Evolutionary conservation across 23 tunicate species (phyloP).

Genomic region (Styela clava): DNA sequence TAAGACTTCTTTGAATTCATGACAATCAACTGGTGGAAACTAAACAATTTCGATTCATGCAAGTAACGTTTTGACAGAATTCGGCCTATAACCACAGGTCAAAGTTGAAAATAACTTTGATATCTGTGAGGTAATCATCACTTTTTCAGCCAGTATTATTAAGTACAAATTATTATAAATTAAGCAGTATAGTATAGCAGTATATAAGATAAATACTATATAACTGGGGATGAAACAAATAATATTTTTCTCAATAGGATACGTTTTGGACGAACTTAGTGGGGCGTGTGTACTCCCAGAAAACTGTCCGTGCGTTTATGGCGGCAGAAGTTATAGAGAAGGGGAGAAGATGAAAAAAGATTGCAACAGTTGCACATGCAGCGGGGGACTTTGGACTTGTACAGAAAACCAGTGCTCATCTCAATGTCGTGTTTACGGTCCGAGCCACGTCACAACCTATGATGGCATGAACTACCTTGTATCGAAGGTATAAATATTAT

Average conservation of each 20-base stretch:
- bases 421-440: constrained; percentile 94
- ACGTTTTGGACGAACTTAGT: constrained; percentile 85
- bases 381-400: constrained; percentile 88
- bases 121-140: too few relatives aligned
- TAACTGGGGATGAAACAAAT: too few relatives aligned
- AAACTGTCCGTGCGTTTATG: constrained; percentile 96
- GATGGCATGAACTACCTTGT: constrained; percentile 57
- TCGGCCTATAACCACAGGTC: too few relatives aligned
- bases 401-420: constrained; percentile 91
- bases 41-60: too few relatives aligned
- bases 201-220: too few relatives aligned
- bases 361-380: constrained; percentile 92
- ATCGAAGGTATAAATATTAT: constrained; percentile 12
- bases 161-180: too few relatives aligned
- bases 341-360: constrained; percentile 96
- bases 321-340: constrained; percentile 92
- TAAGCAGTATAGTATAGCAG: too few relatives aligned
- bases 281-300: constrained; percentile 79
- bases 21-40: not conserved
- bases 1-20: not conserved
- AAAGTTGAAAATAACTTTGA: too few relatives aligned
- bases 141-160: too few relatives aligned
- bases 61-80: too few relatives aligned
- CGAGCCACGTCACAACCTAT: constrained; percentile 93
- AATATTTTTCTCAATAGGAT: too few relatives aligned